Evolutionary conservation across 2,113 vertebrate species (phyloP), one percentile per base, ranked within the genome.

Genomic region (Onychorhynchus coronatus): DNA sequence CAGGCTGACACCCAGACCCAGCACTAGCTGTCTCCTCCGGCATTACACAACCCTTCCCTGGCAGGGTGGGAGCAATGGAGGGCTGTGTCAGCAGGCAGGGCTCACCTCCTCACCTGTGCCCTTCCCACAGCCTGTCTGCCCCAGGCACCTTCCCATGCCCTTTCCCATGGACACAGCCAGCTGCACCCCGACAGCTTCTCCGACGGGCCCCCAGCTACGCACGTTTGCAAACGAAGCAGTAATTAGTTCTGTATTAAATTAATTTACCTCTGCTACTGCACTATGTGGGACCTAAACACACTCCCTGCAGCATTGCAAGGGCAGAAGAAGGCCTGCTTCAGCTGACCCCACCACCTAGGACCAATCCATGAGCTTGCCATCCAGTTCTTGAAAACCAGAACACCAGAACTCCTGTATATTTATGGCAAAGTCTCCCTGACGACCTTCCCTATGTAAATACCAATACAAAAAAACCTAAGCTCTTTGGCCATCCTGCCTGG

Each of bases 291-390:
- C 41, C 67, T 31, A 12, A 63, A 49, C 23, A 47, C 0, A 1
- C 15, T 21, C 21, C 31, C 52, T 16, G 23, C 18, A 4, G 24
- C 12, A 2, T 15, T 21, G 30, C 12, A 81, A 23, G 49, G 66
- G 70, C 74, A 77, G 49, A 73, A 35, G 5, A 24, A 35, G 30
- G 37, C n/a, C 13, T 21, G 61, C 52, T 88, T 28, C 37, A 37
- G 13, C 47, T 24, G 33, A 67, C 15, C 9, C 15, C 22, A 16
- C n/a, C 41, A 18, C 42, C 22, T 10, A 3, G 15, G 39, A 85
- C 18, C 37, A n/a, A 22, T 0, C 25, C 66, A 20, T 1, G 1
- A 47, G 19, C 13, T 28, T 33, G 28, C 28, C 0, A 0, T 9
- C 23, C 20, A 13, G 8, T 2, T 76, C 56, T 22, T 11, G 1